Conservation (phyloP, 2,797 vertebrate species). For the Mormyrus proboscirostris region DNA sequence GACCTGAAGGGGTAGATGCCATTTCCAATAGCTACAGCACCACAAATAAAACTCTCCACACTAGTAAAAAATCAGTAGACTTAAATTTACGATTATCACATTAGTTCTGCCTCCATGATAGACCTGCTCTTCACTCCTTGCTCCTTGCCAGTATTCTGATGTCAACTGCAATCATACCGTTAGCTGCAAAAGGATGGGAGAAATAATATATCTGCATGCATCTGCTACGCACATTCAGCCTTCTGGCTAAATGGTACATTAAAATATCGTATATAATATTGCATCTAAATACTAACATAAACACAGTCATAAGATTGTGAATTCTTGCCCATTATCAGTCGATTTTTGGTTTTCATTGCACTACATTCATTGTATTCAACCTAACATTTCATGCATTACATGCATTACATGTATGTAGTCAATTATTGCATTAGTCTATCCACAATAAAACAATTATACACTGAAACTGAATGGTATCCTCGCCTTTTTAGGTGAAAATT, state of each 20-base stretch:
- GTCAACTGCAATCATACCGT: not conserved
- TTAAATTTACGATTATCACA: not conserved
- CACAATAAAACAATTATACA: not conserved
- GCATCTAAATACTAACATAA: not conserved
- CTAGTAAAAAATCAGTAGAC: not conserved
- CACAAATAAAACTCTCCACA: not conserved
- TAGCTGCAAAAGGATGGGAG: not conserved
- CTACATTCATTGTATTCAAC: not conserved
- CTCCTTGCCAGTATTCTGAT: not conserved
- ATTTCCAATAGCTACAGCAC: not conserved
- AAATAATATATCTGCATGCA: not conserved
- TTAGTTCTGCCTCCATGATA: not conserved
- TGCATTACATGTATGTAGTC: not conserved
- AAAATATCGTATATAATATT: not conserved
- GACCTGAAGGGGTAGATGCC: not conserved
- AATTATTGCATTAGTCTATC: not conserved
- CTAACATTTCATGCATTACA: not conserved
- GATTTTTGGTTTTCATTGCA: not conserved
- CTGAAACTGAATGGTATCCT: not conserved
- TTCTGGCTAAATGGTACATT: not conserved
- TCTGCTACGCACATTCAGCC: not conserved
- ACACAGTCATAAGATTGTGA: not conserved
- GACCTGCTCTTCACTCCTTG: not conserved
- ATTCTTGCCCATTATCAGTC: not conserved
- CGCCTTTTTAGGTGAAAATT: not conserved